Conservation (phyloP, 64 coral and sea anemone genomes). For the Acropora tenuis region DNA sequence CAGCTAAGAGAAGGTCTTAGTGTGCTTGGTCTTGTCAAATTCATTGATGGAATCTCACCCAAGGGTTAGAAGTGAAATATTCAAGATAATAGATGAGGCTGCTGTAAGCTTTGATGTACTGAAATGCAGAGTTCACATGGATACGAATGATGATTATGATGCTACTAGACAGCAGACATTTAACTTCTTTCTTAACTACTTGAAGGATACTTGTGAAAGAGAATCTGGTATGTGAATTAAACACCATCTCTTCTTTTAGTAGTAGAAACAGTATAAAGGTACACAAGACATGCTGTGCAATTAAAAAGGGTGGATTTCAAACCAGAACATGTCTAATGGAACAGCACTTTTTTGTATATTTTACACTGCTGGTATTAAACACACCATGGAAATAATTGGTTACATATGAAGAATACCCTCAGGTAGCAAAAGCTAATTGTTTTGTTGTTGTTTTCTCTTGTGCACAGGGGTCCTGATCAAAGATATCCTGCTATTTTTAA, state of each 20-base stretch:
- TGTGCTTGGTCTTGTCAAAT: neutral
- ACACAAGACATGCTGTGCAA: neutral
- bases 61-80: constrained; percentile 6
- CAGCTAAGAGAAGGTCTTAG: constrained; percentile 17
- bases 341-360: neutral
- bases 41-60: neutral
- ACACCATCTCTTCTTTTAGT: neutral
- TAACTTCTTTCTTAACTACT: constrained; percentile 3
- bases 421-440: neutral
- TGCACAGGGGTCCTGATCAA: neutral
- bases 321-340: neutral
- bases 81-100: neutral
- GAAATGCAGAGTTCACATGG: constrained; percentile 1
- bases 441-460: neutral
- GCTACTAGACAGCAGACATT: neutral
- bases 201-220: constrained; percentile 3
- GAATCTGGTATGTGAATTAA: constrained; percentile 13
- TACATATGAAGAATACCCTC: neutral
- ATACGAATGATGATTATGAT: neutral
- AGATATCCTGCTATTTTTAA: neutral
- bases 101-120: constrained; percentile 20
- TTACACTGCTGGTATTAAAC: neutral
- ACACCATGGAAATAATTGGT: neutral
- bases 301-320: neutral
- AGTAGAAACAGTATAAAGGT: neutral